A percentile compares a stretch with the other conserved stretches of the same genome.
These are phyloP conservation scores for Ornithoptera alexandrae DNA, from an alignment of 2,888 invertebrate genomes.

Conservation along the genomic window DNA sequence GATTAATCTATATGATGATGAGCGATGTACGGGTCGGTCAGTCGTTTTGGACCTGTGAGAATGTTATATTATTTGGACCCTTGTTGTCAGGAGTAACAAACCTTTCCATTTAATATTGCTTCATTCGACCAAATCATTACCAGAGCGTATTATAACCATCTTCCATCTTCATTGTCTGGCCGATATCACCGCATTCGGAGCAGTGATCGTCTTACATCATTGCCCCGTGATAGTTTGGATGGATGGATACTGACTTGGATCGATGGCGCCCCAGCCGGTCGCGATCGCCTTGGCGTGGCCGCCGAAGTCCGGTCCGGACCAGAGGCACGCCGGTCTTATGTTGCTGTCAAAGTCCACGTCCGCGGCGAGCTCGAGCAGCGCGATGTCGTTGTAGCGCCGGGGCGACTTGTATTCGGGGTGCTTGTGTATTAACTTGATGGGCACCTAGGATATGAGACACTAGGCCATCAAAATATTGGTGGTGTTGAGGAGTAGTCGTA, in stretches of 20 bases:
- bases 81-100: no score
- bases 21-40: no score
- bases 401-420: conserved; percentile 80
- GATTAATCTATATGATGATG: no score
- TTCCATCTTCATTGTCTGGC: no score
- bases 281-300: conserved; percentile 73
- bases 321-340: conserved; percentile 83
- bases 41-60: no score
- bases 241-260: conserved; percentile 36
- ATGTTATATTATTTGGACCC: no score
- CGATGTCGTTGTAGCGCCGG: conserved; percentile 83
- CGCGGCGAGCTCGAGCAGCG: conserved; percentile 76
- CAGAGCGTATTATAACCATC: no score
- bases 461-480: no score
- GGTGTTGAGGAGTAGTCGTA: no score
- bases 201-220: background rate
- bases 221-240: background rate
- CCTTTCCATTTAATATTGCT: no score
- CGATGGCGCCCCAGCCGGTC: conserved; percentile 82
- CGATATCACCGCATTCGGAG: no score
- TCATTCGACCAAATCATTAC: no score
- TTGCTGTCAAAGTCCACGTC: conserved; percentile 71
- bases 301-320: conserved; percentile 55
- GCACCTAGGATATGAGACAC: conserved; percentile 47
- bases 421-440: conserved; percentile 60